Conservation (phyloP, 2,888 invertebrate species). For the Polyommatus iphigenia region DNA sequence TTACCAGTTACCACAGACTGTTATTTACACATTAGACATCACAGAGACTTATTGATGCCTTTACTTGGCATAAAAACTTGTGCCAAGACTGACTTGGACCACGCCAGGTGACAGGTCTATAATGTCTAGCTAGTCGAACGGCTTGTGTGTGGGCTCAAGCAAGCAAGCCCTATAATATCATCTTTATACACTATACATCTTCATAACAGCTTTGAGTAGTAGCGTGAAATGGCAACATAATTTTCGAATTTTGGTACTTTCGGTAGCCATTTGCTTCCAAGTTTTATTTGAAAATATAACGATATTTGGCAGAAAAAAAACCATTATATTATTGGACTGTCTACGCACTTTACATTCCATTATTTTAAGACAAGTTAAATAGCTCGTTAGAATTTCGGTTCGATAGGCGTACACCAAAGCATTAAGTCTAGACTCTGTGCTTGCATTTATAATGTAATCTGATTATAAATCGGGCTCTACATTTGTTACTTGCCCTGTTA, state of each 20-base stretch:
- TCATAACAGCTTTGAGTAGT: too few relatives aligned
- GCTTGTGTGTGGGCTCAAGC: too few relatives aligned
- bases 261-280: too few relatives aligned
- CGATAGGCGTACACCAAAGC: not conserved
- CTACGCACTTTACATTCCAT: not conserved
- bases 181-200: too few relatives aligned
- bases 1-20: slow-evolving; percentile 38
- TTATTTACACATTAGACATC: slow-evolving; percentile 18
- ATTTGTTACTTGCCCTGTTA: not conserved
- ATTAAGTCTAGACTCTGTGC: not conserved
- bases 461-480: not conserved
- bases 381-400: not conserved
- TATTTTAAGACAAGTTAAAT: not conserved
- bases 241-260: too few relatives aligned
- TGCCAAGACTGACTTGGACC: not conserved
- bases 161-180: too few relatives aligned
- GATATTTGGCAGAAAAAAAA: too few relatives aligned
- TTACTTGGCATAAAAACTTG: not conserved
- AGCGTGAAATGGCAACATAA: too few relatives aligned
- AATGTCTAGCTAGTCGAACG: not conserved
- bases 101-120: not conserved
- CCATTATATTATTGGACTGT: not conserved
- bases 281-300: too few relatives aligned
- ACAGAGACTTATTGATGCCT: not conserved
- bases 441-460: slow-evolving; percentile 4